Evolutionary conservation across 2,113 vertebrate species (phyloP).

Genomic region (Hippocampus abdominalis): DNA sequence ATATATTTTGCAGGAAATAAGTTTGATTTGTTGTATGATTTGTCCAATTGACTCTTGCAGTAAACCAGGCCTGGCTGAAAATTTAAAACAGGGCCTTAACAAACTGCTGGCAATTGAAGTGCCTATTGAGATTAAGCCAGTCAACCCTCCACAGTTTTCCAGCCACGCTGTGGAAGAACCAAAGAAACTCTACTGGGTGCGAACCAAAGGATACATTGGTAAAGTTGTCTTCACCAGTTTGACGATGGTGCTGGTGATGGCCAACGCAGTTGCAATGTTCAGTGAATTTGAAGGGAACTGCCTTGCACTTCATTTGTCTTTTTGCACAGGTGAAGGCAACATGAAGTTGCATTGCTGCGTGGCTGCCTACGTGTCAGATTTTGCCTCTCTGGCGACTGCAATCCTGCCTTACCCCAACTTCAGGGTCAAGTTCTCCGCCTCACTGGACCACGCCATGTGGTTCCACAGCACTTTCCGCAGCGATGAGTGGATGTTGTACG

Average conservation of each 20-base stretch:
- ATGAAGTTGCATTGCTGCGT: slow-evolving; percentile 95
- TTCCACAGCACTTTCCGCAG: slow-evolving; percentile 89
- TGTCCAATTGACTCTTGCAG: slow-evolving; percentile 53
- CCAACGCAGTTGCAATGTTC: neutral
- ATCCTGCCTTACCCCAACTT: slow-evolving; percentile 76
- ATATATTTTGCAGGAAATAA: neutral
- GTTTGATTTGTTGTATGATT: neutral
- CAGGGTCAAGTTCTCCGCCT: slow-evolving; percentile 72
- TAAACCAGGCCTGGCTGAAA: slow-evolving; percentile 78
- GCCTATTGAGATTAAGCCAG: slow-evolving; percentile 85
- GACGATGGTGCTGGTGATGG: too few species aligned
- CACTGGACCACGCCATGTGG: slow-evolving; percentile 96
- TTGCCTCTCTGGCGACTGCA: slow-evolving; percentile 79
- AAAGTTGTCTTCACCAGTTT: slow-evolving; percentile 27
- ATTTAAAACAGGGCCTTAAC: slow-evolving; percentile 74
- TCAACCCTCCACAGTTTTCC: slow-evolving; percentile 74
- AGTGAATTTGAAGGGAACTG: neutral
- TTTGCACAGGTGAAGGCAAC: slow-evolving; percentile 74
- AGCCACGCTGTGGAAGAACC: slow-evolving; percentile 65
- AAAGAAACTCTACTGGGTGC: slow-evolving; percentile 88
- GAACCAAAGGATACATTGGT: slow-evolving; percentile 88
- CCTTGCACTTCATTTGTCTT: slow-evolving; percentile 6
- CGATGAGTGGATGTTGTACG: slow-evolving; percentile 94
- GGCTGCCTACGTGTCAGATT: slow-evolving; percentile 92
- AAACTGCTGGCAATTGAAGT: slow-evolving; percentile 84